Evolutionary conservation across 2,113 vertebrate genomes (phyloP), one percentile per base, ranked within the genome.

Genomic region (Melanerpes aurifrons): DNA sequence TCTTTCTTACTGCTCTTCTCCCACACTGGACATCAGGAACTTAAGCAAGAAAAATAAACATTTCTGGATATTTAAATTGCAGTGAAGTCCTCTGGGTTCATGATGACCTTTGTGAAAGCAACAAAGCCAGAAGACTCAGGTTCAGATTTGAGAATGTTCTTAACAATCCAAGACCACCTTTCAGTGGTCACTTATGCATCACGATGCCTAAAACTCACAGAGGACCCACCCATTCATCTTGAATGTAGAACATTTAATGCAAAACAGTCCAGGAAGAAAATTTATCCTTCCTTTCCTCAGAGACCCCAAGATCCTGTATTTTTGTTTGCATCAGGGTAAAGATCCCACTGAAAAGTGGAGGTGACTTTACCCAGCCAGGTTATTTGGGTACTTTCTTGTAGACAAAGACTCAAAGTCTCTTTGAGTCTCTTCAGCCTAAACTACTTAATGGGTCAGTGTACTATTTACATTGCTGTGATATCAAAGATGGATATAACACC

Each of bases 11-110:
- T 76, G 26, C 16, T 79, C 5, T 77, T 78, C n/a, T 71, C 11
- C 59, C 4, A 61, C 21, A 31, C 9, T 67, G 79, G n/a, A 68
- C 22, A 73, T 35, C 35, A 89, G 70, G 43, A 89, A 70, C 10
- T 77, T 80, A 91, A 77, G 19, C 6, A 85, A 93, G 31, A 71
- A 32, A 89, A 94, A 76, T 31, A 87, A 92, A 79, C 45, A 89
- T 43, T 26, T 63, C 7, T 61, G 17, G 14, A 32, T 80, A 57
- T 91, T 70, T 63, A 80, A 77, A 77, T 70, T 80, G 18, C 19
- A n/a, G 13, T 37, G 40, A 76, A 68, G 25, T 0, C 1, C 3
- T 3, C 1, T 4, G 6, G 2, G 7, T 53, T 89, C 74, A 50
- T 70, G 31, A 57, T 74, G 25, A 37, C 62, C 68, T 76, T 70